Percentiles rank a stretch among this genome's conserved stretches.
These are phyloP conservation scores for Hylyphantes graminicola DNA, from an alignment of 1,140 invertebrate genomes.

Conservation along the genomic window DNA sequence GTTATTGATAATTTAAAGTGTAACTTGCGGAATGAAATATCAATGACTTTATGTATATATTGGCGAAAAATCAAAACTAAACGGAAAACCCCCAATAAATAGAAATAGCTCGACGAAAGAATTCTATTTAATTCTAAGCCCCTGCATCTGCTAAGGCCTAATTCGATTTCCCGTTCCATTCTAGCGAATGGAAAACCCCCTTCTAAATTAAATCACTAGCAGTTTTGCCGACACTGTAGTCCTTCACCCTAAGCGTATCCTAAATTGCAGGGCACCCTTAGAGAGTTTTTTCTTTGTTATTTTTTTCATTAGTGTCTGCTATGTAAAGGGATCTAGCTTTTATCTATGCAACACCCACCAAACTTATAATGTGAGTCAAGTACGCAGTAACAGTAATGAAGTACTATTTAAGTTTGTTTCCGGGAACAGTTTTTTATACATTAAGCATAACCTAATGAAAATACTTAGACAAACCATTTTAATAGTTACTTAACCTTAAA, in stretches of 20 bases:
- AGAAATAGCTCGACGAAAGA: no score
- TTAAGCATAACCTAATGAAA: no score
- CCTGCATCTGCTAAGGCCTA: constrained; percentile 17
- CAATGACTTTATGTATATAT: no score
- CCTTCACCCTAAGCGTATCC: constrained; percentile 19
- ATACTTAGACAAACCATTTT: no score
- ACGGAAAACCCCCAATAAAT: no score
- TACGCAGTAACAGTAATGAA: constrained; percentile 32
- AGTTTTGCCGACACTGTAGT: constrained; percentile 8
- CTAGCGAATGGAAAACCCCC: background rate
- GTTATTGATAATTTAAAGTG: no score
- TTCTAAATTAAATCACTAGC: constrained; percentile 50
- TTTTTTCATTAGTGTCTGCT: background rate
- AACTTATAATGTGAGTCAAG: constrained; percentile 53
- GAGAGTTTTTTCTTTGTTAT: background rate
- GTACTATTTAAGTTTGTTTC: no score
- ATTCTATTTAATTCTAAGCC: constrained; percentile 21
- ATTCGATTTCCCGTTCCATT: constrained; percentile 37
- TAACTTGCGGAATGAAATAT: no score
- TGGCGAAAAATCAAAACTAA: no score
- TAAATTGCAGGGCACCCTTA: constrained; percentile 36
- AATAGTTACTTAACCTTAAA: no score
- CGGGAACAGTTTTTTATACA: no score
- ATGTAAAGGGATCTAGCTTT: background rate
- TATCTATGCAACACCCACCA: constrained; percentile 39